phyloP scores from a whole-genome alignment of 2,888 invertebrate genomes.

The Luffia ferchaultella region DNA sequence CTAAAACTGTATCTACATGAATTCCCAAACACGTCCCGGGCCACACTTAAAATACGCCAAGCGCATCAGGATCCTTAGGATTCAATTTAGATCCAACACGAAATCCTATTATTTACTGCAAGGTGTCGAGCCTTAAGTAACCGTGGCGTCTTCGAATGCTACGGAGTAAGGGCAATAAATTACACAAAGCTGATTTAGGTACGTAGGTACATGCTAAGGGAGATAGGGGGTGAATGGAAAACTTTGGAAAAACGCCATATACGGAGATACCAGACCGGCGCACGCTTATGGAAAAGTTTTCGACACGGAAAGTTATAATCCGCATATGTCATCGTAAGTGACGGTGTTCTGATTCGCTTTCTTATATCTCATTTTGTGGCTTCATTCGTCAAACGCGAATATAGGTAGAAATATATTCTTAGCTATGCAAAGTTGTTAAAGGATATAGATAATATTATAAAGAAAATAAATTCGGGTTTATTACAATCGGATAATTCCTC shows the following conservation, averaged over 20 bases:
- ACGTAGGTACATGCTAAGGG: constrained; percentile 43
- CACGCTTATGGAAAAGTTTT: background rate
- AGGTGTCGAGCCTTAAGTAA: constrained; percentile 56
- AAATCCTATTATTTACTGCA: constrained; percentile 56
- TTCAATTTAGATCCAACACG: constrained; percentile 49
- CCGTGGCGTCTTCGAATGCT: constrained; percentile 43
- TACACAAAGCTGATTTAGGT: constrained; percentile 60
- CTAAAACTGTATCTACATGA: background rate
- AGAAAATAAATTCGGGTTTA: too few species aligned
- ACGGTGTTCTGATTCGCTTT: background rate
- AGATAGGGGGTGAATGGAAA: background rate
- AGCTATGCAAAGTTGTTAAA: too few species aligned
- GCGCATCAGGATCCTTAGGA: constrained; percentile 27
- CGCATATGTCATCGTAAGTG: background rate
- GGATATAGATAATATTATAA: too few species aligned
- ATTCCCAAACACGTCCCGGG: background rate
- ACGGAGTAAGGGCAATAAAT: constrained; percentile 48
- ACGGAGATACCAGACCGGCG: background rate
- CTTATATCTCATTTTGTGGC: too few species aligned
- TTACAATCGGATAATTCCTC: too few species aligned
- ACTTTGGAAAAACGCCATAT: background rate
- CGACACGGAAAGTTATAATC: background rate
- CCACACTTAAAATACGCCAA: background rate
- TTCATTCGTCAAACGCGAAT: too few species aligned
- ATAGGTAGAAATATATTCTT: too few species aligned